Evolutionary conservation across 2,888 invertebrate species (phyloP).

Genomic region (Torymus tubicola): DNA sequence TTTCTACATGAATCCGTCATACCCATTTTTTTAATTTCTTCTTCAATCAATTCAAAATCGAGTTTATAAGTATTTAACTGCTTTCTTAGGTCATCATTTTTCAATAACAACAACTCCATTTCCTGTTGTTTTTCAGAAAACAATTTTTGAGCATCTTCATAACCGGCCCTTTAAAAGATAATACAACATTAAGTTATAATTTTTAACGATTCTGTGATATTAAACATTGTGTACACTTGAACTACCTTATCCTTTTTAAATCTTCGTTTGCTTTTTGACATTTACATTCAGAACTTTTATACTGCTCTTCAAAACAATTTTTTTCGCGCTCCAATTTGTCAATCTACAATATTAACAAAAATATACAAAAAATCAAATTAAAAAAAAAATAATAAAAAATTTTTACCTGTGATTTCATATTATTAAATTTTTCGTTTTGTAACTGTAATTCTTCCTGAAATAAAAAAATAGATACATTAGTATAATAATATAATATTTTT

Average conservation of each 20-base stretch:
- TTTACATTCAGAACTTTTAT: constrained; percentile 57
- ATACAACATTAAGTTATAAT: not conserved
- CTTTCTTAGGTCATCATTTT: constrained; percentile 65
- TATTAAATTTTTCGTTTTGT: constrained; percentile 59
- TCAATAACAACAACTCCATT: constrained; percentile 56
- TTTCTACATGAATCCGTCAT: constrained; percentile 32
- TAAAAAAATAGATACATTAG: constrained; percentile 14
- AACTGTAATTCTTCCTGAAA: constrained; percentile 62
- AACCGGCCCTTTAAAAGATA: constrained; percentile 14
- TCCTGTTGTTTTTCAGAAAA: constrained; percentile 42
- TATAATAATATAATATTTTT: constrained; percentile 1
- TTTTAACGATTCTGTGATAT: no score
- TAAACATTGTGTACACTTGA: no score
- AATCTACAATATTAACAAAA: constrained; percentile 60
- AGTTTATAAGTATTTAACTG: constrained; percentile 65
- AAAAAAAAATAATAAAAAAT: constrained; percentile 22
- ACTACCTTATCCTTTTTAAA: constrained; percentile 63
- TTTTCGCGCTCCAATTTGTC: constrained; percentile 62
- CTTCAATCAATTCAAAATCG: constrained; percentile 66
- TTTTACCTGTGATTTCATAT: constrained; percentile 65
- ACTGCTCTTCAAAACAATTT: constrained; percentile 62
- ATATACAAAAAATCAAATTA: not conserved
- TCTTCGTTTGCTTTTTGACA: constrained; percentile 63
- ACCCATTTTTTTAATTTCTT: constrained; percentile 62
- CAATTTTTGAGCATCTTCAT: constrained; percentile 33